Percentiles rank a stretch among this genome's conserved stretches.
These are phyloP conservation scores for Numenius phaeopus DNA, from an alignment of 2,797 vertebrate species.

Conservation along the genomic window DNA sequence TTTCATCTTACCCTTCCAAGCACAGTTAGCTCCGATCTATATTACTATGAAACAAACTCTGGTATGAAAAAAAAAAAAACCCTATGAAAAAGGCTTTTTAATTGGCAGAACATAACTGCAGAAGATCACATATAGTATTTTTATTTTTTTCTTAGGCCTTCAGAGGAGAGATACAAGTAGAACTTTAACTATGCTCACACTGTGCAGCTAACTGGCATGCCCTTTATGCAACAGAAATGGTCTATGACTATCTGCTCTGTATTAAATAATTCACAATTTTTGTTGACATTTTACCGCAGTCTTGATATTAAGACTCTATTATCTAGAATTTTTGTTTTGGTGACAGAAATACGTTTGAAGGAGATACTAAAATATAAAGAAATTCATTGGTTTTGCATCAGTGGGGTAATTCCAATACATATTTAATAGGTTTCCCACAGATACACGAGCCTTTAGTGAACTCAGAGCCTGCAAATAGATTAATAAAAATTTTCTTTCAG, in stretches of 20 bases:
- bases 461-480: neutral
- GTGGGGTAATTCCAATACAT: constrained; percentile 49
- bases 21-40: neutral
- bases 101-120: neutral
- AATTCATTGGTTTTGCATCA: constrained; percentile 11
- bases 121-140: neutral
- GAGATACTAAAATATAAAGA: constrained; percentile 7
- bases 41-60: neutral
- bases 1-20: neutral
- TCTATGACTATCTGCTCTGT: neutral
- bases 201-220: neutral
- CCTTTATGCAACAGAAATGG: neutral
- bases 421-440: constrained; percentile 47
- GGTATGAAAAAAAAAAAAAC: neutral
- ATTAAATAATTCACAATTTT: constrained; percentile 44
- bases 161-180: neutral
- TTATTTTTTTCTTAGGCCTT: neutral
- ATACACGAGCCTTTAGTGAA: neutral
- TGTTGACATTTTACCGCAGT: constrained; percentile 12
- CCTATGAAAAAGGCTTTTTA: neutral
- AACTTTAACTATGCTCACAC: neutral
- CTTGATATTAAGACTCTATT: neutral
- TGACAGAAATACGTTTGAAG: constrained; percentile 22
- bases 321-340: neutral
- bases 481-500: constrained; percentile 7